Evolutionary conservation across 2,888 invertebrate genomes (phyloP).

Genomic region (Papilio elwesi): DNA sequence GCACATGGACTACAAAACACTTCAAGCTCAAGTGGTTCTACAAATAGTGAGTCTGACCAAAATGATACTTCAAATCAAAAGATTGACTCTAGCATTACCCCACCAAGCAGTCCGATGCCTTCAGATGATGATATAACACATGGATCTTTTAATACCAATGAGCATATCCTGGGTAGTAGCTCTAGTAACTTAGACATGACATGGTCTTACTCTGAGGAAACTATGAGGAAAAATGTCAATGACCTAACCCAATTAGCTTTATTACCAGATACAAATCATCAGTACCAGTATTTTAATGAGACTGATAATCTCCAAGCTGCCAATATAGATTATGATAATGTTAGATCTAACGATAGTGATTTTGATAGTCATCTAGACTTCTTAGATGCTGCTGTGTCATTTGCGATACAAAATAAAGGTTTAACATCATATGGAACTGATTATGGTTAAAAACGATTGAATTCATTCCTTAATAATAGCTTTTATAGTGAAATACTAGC

Average conservation of each 20-base stretch:
- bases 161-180: conserved; percentile 49
- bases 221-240: conserved; percentile 50
- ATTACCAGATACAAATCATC: conserved; percentile 57
- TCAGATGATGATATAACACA: conserved; percentile 55
- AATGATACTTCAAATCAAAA: conserved; percentile 39
- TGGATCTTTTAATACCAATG: conserved; percentile 43
- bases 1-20: conserved; percentile 86
- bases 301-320: conserved; percentile 52
- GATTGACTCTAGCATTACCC: conserved; percentile 51
- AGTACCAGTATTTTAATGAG: conserved; percentile 58
- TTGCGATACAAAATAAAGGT: conserved; percentile 89
- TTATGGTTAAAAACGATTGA: conserved; percentile 64
- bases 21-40: conserved; percentile 53
- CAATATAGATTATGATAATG: conserved; percentile 53
- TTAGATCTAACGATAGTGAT: conserved; percentile 52
- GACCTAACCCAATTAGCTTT: conserved; percentile 52
- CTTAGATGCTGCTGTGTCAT: conserved; percentile 89
- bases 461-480: conserved; percentile 11
- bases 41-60: conserved; percentile 6
- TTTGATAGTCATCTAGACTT: conserved; percentile 80
- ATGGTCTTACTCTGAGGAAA: conserved; percentile 56
- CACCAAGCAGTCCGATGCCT: conserved; percentile 55
- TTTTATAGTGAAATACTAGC: conserved; percentile 38
- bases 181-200: conserved; percentile 56
- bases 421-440: conserved; percentile 81